Conservation (phyloP, 1,140 invertebrate species). For the Drosophila fuyamai region DNA sequence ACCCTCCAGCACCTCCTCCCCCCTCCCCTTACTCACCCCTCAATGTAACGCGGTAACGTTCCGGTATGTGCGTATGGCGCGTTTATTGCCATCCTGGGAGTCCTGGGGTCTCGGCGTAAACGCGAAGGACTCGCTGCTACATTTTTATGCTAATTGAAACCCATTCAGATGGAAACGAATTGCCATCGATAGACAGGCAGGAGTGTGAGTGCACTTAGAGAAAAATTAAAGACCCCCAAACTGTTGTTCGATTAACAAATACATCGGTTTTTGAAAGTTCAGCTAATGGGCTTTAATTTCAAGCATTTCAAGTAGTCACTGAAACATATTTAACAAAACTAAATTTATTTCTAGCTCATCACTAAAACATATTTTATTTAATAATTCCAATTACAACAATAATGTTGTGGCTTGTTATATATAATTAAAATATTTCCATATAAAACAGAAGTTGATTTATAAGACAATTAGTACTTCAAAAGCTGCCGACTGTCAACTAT, state of each 20-base stretch:
- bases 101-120: conserved; percentile 25
- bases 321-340: too few species aligned
- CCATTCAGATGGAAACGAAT: conserved; percentile 72
- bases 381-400: neutral
- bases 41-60: neutral
- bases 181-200: conserved; percentile 45
- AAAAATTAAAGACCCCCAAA: neutral
- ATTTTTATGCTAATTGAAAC: conserved; percentile 84
- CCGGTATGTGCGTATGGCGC: conserved; percentile 16
- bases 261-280: too few species aligned
- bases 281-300: too few species aligned
- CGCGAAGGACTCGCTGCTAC: conserved; percentile 41
- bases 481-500: neutral
- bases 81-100: conserved; percentile 66
- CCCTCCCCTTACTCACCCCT: neutral
- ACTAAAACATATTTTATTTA: too few species aligned
- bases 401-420: neutral
- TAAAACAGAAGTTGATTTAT: conserved; percentile 1
- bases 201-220: conserved; percentile 1
- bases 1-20: neutral
- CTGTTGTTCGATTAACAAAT: too few species aligned
- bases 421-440: too few species aligned
- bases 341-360: too few species aligned
- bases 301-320: too few species aligned
- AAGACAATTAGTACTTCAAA: neutral